Evolutionary conservation across 2,113 vertebrate species (phyloP).

Genomic region (Hyperopisus bebe): DNA sequence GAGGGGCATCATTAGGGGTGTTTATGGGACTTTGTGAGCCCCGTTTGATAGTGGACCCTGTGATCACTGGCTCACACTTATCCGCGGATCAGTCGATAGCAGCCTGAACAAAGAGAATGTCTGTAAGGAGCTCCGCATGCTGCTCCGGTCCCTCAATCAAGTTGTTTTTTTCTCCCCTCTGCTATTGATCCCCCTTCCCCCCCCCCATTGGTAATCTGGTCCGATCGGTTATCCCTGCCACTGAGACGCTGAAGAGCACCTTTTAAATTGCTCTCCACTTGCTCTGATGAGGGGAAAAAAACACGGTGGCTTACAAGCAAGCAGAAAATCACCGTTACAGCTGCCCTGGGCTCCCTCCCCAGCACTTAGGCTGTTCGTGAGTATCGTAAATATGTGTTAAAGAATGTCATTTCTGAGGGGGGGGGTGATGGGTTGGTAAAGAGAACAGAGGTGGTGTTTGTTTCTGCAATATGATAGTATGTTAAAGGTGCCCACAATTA

Average conservation of each 20-base stretch:
- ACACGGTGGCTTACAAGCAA: neutral
- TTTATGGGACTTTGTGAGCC: conserved; percentile 26
- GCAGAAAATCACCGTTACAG: neutral
- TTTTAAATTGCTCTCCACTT: conserved; percentile 26
- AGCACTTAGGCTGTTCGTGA: neutral
- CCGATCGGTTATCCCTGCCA: conserved; percentile 20
- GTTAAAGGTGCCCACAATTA: neutral
- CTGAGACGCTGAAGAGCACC: conserved; percentile 17
- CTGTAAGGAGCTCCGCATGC: conserved; percentile 20
- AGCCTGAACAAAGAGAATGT: conserved; percentile 20
- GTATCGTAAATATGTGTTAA: conserved; percentile 14
- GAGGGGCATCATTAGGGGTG: conserved; percentile 29
- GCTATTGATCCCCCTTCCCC: conserved; percentile 12
- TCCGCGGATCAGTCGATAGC: conserved; percentile 29
- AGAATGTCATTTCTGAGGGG: neutral
- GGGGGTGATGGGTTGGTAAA: conserved; percentile 17
- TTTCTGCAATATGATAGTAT: neutral
- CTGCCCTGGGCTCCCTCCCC: neutral
- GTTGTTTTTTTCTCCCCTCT: conserved; percentile 33
- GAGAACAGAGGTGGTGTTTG: conserved; percentile 21
- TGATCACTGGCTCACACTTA: neutral
- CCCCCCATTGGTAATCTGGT: conserved; percentile 12
- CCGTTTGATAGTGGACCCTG: neutral
- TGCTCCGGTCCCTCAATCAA: neutral
- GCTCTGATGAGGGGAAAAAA: conserved; percentile 5